A percentile compares a stretch with the other conserved stretches of the same genome.
Conservation (phyloP, 2,888 invertebrate species). For the Nycteola revayana region DNA sequence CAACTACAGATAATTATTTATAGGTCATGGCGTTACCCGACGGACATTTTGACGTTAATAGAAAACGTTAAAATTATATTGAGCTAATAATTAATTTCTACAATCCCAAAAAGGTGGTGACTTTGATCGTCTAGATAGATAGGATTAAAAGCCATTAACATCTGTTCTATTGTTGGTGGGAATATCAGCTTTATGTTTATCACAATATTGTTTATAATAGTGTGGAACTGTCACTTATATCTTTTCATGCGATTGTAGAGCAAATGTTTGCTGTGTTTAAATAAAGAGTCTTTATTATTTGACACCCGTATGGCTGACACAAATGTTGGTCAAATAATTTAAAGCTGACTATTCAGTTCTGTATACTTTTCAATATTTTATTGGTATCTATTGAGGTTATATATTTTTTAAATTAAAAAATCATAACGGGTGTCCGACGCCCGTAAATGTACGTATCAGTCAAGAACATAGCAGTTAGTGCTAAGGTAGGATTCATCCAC, state of each 20-base stretch:
- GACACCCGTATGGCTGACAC: conserved; percentile 15
- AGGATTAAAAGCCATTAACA: conserved; percentile 32
- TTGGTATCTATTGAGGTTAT: no score
- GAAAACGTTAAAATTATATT: conserved; percentile 24
- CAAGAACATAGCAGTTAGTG: no score
- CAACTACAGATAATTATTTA: no score
- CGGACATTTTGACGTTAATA: conserved; percentile 27
- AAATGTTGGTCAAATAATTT: not conserved
- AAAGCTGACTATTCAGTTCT: conserved; percentile 7
- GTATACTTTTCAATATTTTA: not conserved
- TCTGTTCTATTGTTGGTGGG: conserved; percentile 18
- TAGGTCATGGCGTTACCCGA: conserved; percentile 5
- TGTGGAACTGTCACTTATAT: conserved; percentile 3
- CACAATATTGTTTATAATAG: conserved; percentile 9
- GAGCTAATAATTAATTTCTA: conserved; percentile 36
- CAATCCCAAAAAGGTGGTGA: conserved; percentile 39
- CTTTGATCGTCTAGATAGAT: conserved; percentile 36
- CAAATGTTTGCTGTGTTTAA: conserved; percentile 19
- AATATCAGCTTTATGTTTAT: conserved; percentile 15
- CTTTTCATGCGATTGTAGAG: conserved; percentile 18
- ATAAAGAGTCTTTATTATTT: conserved; percentile 25
- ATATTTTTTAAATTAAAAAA: no score
- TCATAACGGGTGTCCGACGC: no score
- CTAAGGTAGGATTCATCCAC: no score
- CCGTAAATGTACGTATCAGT: no score